Evolutionary conservation across 2,113 vertebrate species (phyloP).

Genomic region (Rafetus swinhoei): DNA sequence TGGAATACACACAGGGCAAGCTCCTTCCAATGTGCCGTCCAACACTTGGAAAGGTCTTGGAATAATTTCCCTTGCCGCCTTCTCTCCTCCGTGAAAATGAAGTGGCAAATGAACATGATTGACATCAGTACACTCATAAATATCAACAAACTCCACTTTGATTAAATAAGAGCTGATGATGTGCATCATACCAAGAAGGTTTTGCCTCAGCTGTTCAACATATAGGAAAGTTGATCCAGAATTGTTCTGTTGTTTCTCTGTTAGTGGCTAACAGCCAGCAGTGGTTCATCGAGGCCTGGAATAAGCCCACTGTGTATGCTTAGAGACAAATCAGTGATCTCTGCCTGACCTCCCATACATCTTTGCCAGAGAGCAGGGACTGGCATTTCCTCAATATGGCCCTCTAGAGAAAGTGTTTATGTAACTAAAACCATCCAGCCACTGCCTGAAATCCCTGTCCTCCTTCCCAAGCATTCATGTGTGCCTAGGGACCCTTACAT

Average conservation of each 20-base stretch:
- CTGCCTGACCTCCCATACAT: not conserved
- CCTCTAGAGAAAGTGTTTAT: not conserved
- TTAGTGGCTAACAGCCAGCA: conserved; percentile 36
- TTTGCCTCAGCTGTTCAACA: conserved; percentile 40
- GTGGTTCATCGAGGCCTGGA: not conserved
- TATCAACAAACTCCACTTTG: conserved; percentile 6
- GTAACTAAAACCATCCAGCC: not conserved
- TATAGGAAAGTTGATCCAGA: conserved; percentile 52
- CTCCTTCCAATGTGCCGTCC: not conserved
- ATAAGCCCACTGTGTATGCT: not conserved
- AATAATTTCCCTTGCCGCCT: not conserved
- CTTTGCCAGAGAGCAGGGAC: not conserved
- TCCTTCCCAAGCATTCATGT: not conserved
- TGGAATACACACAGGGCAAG: conserved; percentile 5
- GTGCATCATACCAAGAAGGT: not conserved
- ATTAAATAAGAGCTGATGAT: not conserved
- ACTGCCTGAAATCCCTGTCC: not conserved
- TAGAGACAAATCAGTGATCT: not conserved
- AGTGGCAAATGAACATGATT: conserved; percentile 15
- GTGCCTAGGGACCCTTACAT: not conserved
- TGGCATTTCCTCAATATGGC: not conserved
- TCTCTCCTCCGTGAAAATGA: not conserved
- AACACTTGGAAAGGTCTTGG: not conserved
- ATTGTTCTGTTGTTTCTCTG: not conserved
- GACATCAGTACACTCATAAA: not conserved